Conservation (phyloP, 2,113 vertebrate genomes). For the Hemibagrus wyckioides region DNA sequence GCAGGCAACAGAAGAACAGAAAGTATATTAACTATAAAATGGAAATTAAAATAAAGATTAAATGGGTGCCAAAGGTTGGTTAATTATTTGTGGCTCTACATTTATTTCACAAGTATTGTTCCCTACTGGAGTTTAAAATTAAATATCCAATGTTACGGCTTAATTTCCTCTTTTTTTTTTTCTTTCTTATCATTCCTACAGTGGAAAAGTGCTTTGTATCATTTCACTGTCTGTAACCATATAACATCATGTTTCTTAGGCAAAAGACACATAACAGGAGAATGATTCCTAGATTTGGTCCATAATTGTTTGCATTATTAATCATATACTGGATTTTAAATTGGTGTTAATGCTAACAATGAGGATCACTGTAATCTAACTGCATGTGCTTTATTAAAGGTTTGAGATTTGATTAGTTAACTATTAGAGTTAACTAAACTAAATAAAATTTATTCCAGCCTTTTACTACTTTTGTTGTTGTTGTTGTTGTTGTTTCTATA, state of each 20-base stretch:
- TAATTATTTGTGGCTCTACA: constrained; percentile 41
- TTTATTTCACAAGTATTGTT: constrained; percentile 17
- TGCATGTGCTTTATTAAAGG: neutral
- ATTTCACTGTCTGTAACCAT: neutral
- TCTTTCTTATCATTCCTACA: constrained; percentile 12
- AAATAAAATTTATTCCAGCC: neutral
- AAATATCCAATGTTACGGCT: constrained; percentile 29
- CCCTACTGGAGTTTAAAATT: constrained; percentile 21
- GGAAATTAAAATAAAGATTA: constrained; percentile 40
- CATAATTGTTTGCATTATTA: neutral
- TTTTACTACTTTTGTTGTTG: neutral
- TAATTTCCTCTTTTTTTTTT: too few species aligned
- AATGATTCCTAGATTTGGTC: neutral
- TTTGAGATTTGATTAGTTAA: constrained; percentile 2
- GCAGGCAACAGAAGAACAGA: neutral
- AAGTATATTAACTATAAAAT: constrained; percentile 35
- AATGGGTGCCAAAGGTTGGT: constrained; percentile 31
- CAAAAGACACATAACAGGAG: neutral
- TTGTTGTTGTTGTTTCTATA: neutral
- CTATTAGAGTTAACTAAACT: neutral
- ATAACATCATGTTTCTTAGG: neutral
- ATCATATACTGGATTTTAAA: neutral
- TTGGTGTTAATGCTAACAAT: neutral
- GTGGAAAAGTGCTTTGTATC: neutral
- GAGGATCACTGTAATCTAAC: neutral